These are phyloP conservation scores for Mesochorus sp. DNA, from an alignment of 2,888 invertebrate species.

Conservation along the genomic window DNA sequence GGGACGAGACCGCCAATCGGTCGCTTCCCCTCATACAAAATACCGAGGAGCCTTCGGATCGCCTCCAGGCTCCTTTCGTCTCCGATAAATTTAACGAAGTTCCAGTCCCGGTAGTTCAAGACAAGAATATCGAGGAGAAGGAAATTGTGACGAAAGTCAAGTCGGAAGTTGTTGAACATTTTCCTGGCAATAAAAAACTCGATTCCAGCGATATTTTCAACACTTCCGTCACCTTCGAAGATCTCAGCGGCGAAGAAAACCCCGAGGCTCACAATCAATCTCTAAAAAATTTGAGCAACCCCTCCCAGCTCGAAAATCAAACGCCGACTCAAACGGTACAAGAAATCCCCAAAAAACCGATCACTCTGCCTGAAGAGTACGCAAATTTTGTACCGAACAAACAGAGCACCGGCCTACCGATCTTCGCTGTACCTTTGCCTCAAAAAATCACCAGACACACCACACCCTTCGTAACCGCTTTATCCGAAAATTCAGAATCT, in stretches of 20 bases:
- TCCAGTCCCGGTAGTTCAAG: background rate
- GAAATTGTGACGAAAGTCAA: too few species aligned
- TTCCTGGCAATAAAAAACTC: slow-evolving; percentile 4
- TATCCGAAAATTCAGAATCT: background rate
- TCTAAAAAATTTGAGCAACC: background rate
- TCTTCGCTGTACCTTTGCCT: background rate
- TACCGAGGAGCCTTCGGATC: too few species aligned
- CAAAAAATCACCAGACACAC: slow-evolving; percentile 24
- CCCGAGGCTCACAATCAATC: slow-evolving; percentile 58
- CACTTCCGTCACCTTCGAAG: slow-evolving; percentile 33
- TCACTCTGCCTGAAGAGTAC: slow-evolving; percentile 48
- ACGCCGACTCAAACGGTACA: background rate
- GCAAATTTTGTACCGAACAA: slow-evolving; percentile 59
- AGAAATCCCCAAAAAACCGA: slow-evolving; percentile 18
- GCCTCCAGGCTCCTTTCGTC: background rate
- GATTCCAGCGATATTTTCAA: slow-evolving; percentile 37
- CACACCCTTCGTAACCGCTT: slow-evolving; percentile 41
- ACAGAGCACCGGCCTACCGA: slow-evolving; percentile 64
- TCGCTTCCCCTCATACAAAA: too few species aligned
- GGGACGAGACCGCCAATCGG: too few species aligned
- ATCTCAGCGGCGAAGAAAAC: slow-evolving; percentile 29
- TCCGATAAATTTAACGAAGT: slow-evolving; percentile 33
- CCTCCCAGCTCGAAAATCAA: background rate
- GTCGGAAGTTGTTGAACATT: too few species aligned
- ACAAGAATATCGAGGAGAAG: slow-evolving; percentile 11